Percentiles rank a stretch among this genome's conserved stretches.
These are phyloP conservation scores for Gallinago jamesoni DNA, from an alignment of 2,113 vertebrate species.

Conservation along the genomic window DNA sequence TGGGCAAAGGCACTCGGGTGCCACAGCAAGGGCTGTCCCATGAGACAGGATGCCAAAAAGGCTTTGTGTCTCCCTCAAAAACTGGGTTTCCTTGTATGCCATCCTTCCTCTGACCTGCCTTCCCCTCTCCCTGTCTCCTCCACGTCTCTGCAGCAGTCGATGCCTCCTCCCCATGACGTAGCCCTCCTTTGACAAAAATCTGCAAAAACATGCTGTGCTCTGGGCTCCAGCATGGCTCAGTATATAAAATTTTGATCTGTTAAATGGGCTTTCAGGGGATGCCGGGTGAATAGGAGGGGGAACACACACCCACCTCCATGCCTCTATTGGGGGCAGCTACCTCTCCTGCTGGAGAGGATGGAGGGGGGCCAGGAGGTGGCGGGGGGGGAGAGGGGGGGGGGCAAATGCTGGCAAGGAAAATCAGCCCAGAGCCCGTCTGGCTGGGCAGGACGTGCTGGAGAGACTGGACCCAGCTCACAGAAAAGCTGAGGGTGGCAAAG, in stretches of 20 bases:
- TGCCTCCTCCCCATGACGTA: background rate
- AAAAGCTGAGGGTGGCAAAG: background rate
- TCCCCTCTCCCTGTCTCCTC: background rate
- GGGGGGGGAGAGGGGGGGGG: background rate
- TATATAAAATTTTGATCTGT: constrained; percentile 34
- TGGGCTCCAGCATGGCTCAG: background rate
- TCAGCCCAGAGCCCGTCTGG: background rate
- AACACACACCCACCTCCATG: background rate
- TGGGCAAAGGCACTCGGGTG: background rate
- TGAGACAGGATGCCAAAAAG: background rate
- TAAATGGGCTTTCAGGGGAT: background rate
- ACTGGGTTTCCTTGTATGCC: background rate
- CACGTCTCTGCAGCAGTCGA: background rate
- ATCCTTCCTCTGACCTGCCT: background rate
- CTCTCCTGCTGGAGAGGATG: background rate
- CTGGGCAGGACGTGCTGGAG: background rate
- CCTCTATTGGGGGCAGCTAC: background rate
- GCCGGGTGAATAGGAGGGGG: background rate
- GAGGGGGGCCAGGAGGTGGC: fast-evolving
- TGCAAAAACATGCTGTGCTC: background rate
- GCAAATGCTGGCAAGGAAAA: background rate
- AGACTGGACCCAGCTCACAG: background rate
- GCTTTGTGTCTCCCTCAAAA: background rate
- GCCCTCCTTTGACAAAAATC: background rate
- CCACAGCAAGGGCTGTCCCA: background rate